phyloP scores from a whole-genome alignment of 2,888 invertebrate species.

The Linnaemya tessellans region DNA sequence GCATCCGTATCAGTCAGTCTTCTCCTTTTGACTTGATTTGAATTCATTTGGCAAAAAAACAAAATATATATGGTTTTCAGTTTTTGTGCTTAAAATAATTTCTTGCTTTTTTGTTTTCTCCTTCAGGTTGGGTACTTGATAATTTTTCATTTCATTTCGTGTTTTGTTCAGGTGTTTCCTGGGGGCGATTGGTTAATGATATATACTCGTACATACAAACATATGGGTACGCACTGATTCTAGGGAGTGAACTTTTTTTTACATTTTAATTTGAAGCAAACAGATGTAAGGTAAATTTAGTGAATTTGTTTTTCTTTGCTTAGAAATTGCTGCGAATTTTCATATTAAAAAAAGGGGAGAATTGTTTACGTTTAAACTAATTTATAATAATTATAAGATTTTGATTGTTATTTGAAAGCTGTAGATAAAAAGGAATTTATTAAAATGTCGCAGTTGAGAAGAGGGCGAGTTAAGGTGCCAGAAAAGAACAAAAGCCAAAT shows the following conservation, averaged over 20 bases:
- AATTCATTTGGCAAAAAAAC: conserved; percentile 33
- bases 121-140: conserved; percentile 28
- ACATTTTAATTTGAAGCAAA: conserved; percentile 6
- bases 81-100: conserved; percentile 19
- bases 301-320: neutral
- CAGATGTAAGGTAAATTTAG: conserved; percentile 39
- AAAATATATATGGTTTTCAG: neutral
- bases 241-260: neutral
- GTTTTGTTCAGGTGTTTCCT: conserved; percentile 63
- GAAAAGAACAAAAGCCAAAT: too few species aligned
- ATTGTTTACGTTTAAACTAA: neutral
- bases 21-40: conserved; percentile 13
- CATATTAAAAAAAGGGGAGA: too few species aligned
- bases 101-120: neutral
- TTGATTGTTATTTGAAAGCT: neutral
- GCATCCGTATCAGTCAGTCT: conserved; percentile 11
- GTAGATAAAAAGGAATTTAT: neutral
- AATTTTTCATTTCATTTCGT: conserved; percentile 56
- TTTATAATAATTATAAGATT: neutral
- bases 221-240: neutral
- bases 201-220: neutral
- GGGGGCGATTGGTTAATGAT: conserved; percentile 59
- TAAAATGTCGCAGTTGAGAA: neutral
- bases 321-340: neutral
- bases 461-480: too few species aligned